Conservation (phyloP, 2,113 vertebrate genomes). For the Nothocercus nigrocapillus region DNA sequence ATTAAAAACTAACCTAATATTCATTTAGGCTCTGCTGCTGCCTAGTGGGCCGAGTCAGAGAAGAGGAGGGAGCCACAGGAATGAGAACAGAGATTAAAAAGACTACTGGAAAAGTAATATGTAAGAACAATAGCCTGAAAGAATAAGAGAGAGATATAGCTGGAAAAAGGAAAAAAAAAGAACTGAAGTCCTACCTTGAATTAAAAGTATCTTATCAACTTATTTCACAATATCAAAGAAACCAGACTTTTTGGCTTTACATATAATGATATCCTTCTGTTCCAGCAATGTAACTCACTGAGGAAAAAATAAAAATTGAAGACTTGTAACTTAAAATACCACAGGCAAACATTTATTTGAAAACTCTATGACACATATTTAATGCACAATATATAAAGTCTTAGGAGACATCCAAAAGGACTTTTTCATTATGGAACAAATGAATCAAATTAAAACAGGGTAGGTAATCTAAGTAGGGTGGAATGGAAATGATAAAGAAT, state of each 20-base stretch:
- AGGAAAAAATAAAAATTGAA: background rate
- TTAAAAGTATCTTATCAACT: slow-evolving; percentile 21
- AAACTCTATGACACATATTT: background rate
- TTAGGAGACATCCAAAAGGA: background rate
- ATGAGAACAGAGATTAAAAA: background rate
- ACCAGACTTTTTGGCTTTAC: background rate
- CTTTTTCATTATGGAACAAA: background rate
- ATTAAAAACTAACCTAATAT: background rate
- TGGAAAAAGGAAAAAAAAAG: background rate
- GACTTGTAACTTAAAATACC: background rate
- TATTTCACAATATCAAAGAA: background rate
- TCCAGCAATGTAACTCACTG: background rate
- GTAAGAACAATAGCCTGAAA: background rate
- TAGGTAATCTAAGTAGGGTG: background rate
- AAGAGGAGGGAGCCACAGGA: background rate
- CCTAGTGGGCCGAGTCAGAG: background rate
- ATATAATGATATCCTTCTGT: background rate
- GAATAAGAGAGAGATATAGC: background rate
- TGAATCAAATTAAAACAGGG: background rate
- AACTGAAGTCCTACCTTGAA: background rate
- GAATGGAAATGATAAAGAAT: background rate
- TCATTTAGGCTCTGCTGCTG: background rate
- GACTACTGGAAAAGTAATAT: background rate
- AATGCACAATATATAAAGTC: background rate
- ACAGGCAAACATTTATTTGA: background rate